Percentiles rank a stretch among this genome's conserved stretches.
These are phyloP conservation scores for Acleris holmiana DNA, from an alignment of 2,888 invertebrate genomes.

Conservation along the genomic window DNA sequence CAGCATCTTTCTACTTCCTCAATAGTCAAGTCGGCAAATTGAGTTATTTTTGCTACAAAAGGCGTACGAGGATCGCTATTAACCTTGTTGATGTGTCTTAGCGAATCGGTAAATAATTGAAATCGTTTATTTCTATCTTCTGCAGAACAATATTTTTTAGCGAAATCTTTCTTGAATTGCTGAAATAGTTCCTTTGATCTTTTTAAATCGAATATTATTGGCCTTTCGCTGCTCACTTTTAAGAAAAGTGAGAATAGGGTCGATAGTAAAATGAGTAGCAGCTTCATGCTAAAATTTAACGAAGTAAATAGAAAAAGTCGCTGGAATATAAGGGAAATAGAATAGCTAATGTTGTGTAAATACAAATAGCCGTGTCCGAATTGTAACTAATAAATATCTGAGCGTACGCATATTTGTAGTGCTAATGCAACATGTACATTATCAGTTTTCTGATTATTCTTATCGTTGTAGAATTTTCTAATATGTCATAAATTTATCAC, in stretches of 20 bases:
- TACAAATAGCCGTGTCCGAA: neutral
- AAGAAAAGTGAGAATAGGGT: neutral
- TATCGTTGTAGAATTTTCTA: no score
- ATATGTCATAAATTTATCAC: no score
- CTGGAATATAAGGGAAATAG: no score
- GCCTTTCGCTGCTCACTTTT: neutral
- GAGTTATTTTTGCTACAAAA: no score
- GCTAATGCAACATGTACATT: no score
- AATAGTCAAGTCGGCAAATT: no score
- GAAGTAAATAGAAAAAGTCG: no score
- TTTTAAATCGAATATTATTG: neutral
- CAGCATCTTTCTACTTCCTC: no score
- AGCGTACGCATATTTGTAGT: neutral
- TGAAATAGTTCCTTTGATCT: neutral
- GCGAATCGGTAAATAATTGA: neutral
- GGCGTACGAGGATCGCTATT: no score
- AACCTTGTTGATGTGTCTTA: neutral
- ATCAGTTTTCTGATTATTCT: no score
- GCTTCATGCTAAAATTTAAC: neutral
- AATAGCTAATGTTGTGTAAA: no score
- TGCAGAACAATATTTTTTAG: slow-evolving; percentile 1
- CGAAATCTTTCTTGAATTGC: slow-evolving; percentile 1
- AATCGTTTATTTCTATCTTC: neutral
- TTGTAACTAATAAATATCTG: neutral
- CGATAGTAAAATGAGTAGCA: neutral